These are phyloP conservation scores for Sceliomorpha sp. DNA, from an alignment of 2,888 invertebrate species.

Conservation along the genomic window DNA sequence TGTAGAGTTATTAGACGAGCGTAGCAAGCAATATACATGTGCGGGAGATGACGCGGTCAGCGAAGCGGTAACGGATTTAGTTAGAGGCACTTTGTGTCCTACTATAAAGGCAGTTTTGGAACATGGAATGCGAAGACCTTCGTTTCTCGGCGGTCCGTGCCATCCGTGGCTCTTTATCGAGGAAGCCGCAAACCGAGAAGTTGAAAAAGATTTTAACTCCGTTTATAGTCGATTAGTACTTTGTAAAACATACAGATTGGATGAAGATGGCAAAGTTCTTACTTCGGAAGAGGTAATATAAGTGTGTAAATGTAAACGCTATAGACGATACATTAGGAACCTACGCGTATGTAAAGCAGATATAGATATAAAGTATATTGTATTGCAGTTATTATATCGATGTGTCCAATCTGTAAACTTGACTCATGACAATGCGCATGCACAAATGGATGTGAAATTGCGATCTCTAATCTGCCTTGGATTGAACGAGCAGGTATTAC, in stretches of 20 bases:
- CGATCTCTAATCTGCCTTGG: constrained; percentile 97
- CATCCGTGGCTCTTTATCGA: constrained; percentile 99
- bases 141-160: constrained; percentile 93
- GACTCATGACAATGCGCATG: constrained; percentile 96
- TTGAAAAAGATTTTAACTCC: constrained; percentile 98
- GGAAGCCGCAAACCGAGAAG: constrained; percentile 97
- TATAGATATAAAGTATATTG: background rate
- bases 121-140: constrained; percentile 96
- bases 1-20: constrained; percentile 96
- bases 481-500: constrained; percentile 98
- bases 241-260: constrained; percentile 98
- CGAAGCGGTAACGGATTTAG: constrained; percentile 97
- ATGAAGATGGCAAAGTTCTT: constrained; percentile 99
- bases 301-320: background rate
- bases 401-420: constrained; percentile 98
- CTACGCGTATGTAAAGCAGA: background rate
- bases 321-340: background rate
- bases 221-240: constrained; percentile 98
- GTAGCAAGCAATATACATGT: constrained; percentile 93
- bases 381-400: constrained; percentile 87
- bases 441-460: constrained; percentile 99
- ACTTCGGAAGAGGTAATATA: constrained; percentile 95
- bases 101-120: constrained; percentile 96
- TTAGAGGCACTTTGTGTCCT: constrained; percentile 95
- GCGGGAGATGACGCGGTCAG: constrained; percentile 99